Percentiles rank a stretch among this genome's conserved stretches.
Evolutionary conservation across 2,113 vertebrate species (phyloP).

Genomic region (Stigmatopora nigra): DNA sequence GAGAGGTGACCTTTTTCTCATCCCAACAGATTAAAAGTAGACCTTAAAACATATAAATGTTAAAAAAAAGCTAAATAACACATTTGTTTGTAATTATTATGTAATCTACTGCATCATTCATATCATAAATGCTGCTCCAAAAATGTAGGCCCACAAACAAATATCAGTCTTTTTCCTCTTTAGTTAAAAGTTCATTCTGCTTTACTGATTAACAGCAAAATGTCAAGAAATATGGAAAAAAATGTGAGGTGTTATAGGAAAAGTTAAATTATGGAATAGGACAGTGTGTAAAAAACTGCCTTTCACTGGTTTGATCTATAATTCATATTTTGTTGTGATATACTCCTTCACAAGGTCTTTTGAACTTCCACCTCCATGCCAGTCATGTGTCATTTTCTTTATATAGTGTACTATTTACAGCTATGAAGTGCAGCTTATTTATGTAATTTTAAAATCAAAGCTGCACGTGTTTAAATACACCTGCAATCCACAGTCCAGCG

Average conservation of each 20-base stretch:
- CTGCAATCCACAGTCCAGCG: no score
- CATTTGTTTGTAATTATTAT: not conserved
- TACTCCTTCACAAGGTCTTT: constrained; percentile 30
- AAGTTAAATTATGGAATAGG: constrained; percentile 14
- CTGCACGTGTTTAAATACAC: no score
- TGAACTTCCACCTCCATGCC: constrained; percentile 3
- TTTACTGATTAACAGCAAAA: not conserved
- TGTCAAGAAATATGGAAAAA: not conserved
- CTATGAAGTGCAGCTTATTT: no score
- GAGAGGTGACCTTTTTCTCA: constrained; percentile 15
- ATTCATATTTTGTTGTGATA: constrained; percentile 40
- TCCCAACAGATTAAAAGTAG: constrained; percentile 18
- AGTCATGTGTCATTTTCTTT: not conserved
- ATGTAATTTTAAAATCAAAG: no score
- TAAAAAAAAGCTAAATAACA: not conserved
- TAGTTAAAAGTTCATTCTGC: not conserved
- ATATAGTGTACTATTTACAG: not conserved
- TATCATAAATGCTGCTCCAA: not conserved
- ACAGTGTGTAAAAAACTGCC: constrained; percentile 15
- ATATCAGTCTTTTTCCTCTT: not conserved
- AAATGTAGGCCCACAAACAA: not conserved
- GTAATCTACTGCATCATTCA: not conserved
- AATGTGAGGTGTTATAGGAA: not conserved
- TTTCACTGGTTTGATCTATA: constrained; percentile 45
- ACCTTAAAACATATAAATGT: constrained; percentile 1